phyloP scores from a whole-genome alignment of 2,113 vertebrate species.

The Rhinolophus ferrumequinum region DNA sequence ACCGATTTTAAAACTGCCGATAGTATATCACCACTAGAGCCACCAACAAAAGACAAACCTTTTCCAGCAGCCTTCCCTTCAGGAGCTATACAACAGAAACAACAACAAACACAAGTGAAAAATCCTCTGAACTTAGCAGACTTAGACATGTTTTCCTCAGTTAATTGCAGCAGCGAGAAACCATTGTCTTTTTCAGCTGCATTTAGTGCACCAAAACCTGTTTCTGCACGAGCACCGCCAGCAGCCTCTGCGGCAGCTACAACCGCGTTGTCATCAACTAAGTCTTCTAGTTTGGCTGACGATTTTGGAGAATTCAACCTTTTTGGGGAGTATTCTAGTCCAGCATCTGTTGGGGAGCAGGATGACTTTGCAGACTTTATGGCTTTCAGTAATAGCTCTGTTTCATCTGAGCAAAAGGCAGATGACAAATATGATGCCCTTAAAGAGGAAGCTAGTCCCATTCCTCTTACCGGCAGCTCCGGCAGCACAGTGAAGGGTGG shows the following conservation, averaged over 20 bases:
- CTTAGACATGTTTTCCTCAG: constrained; percentile 94
- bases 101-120: constrained; percentile 90
- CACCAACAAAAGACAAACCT: constrained; percentile 90
- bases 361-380: constrained; percentile 99
- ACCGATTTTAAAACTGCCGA: constrained; percentile 99
- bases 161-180: constrained; percentile 83
- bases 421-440: constrained; percentile 81
- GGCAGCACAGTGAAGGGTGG: constrained; percentile 75
- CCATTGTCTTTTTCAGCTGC: constrained; percentile 80
- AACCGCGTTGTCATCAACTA: constrained; percentile 76
- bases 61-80: constrained; percentile 91
- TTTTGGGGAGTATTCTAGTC: constrained; percentile 91
- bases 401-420: constrained; percentile 83
- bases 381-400: constrained; percentile 92
- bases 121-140: constrained; percentile 93
- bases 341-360: constrained; percentile 83
- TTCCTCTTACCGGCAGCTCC: constrained; percentile 73
- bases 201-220: constrained; percentile 76
- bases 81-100: constrained; percentile 89
- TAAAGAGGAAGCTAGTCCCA: constrained; percentile 79
- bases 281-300: constrained; percentile 87
- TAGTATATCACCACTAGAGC: constrained; percentile 95
- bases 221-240: constrained; percentile 75
- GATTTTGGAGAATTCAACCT: constrained; percentile 97
- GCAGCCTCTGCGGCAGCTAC: constrained; percentile 70